These are phyloP conservation scores for Notolabrus celidotus DNA, from an alignment of 2,797 vertebrate genomes.

Conservation along the genomic window DNA sequence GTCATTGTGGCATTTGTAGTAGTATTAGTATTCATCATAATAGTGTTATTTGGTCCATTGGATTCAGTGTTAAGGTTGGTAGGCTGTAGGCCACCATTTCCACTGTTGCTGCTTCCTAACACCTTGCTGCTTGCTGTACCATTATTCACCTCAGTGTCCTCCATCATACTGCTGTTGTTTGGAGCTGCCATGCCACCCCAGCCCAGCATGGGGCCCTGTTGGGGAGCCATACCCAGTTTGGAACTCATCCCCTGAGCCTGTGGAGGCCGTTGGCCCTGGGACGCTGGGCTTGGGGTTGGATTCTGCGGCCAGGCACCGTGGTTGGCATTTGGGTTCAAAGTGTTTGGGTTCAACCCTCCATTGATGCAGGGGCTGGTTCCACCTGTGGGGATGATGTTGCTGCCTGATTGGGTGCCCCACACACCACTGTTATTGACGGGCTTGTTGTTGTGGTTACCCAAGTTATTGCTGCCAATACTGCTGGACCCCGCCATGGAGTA, in stretches of 20 bases:
- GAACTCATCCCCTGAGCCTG: conserved; percentile 93
- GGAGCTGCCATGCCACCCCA: conserved; percentile 92
- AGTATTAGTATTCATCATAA: conserved; percentile 87
- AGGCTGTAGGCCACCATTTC: conserved; percentile 93
- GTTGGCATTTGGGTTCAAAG: conserved; percentile 97
- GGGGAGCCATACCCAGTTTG: conserved; percentile 87
- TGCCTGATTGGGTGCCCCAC: conserved; percentile 89
- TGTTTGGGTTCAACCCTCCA: conserved; percentile 94
- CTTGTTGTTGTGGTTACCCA: conserved; percentile 90
- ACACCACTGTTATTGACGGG: conserved; percentile 80
- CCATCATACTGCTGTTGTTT: conserved; percentile 82
- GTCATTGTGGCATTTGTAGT: conserved; percentile 94
- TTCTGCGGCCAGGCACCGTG: conserved; percentile 94
- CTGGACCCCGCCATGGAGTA: conserved; percentile 78
- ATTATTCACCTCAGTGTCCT: conserved; percentile 92
- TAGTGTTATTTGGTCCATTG: conserved; percentile 99
- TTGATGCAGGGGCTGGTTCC: conserved; percentile 88
- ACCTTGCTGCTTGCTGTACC: conserved; percentile 93
- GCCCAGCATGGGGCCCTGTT: conserved; percentile 88
- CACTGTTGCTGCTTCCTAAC: conserved; percentile 82
- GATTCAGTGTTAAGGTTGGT: conserved; percentile 97
- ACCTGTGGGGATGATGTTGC: conserved; percentile 64
- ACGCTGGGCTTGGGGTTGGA: conserved; percentile 84
- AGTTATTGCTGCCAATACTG: conserved; percentile 93
- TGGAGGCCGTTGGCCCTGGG: conserved; percentile 89